Evolutionary conservation across 1,140 invertebrate species (phyloP).

Genomic region (Penaeus vannamei): DNA sequence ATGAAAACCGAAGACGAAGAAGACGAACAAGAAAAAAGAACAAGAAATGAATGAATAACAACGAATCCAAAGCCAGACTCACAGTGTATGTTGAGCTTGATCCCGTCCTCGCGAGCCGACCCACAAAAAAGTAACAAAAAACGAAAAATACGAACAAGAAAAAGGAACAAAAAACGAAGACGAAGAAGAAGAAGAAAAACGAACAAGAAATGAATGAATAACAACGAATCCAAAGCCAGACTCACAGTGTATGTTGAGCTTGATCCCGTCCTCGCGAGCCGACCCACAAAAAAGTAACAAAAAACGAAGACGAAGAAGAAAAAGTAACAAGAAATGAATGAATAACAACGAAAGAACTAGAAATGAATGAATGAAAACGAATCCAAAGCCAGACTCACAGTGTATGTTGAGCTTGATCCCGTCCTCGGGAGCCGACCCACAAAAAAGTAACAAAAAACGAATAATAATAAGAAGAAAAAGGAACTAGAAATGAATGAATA

Average conservation of each 20-base stretch:
- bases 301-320: too few species aligned
- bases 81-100: slow-evolving; percentile 72
- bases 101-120: slow-evolving; percentile 70
- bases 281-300: too few species aligned
- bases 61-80: slow-evolving; percentile 61
- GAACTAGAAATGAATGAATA: too few species aligned
- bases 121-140: too few species aligned
- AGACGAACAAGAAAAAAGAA: too few species aligned
- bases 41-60: background rate
- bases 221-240: background rate
- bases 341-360: background rate
- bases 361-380: background rate
- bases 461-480: too few species aligned
- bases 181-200: too few species aligned
- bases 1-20: too few species aligned
- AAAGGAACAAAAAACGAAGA: too few species aligned
- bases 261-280: slow-evolving; percentile 70
- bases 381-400: slow-evolving; percentile 69
- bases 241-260: slow-evolving; percentile 72
- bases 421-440: slow-evolving; percentile 71
- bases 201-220: background rate
- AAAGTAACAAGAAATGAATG: too few species aligned
- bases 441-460: too few species aligned
- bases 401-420: slow-evolving; percentile 71
- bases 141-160: too few species aligned